These are phyloP conservation scores for Ovis aries DNA, from an alignment of 2,113 vertebrate genomes.

Conservation along the genomic window ARS-UI_Ramb_v3.0 NC_056059.1:8241001-8241500, in stretches of 20 bases:
- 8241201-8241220: not conserved
- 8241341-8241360: too few species aligned
- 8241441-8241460: too few species aligned
- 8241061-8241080: not conserved
- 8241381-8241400: too few species aligned
- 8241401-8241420: too few species aligned
- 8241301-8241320: not conserved
- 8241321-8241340: too few species aligned
- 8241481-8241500: too few species aligned
- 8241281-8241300: not conserved
- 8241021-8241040: not conserved
- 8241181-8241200: not conserved
- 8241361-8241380: too few species aligned
- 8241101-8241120: not conserved
- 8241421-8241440: too few species aligned
- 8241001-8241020: not conserved
- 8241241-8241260: not conserved
- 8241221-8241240: not conserved
- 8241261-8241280: not conserved
- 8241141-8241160: not conserved
- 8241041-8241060: not conserved
- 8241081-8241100: not conserved
- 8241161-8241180: not conserved
- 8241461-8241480: too few species aligned
- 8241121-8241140: not conserved